Conservation (phyloP, 2,113 vertebrate species). For the Gobiocypris rarus region DNA sequence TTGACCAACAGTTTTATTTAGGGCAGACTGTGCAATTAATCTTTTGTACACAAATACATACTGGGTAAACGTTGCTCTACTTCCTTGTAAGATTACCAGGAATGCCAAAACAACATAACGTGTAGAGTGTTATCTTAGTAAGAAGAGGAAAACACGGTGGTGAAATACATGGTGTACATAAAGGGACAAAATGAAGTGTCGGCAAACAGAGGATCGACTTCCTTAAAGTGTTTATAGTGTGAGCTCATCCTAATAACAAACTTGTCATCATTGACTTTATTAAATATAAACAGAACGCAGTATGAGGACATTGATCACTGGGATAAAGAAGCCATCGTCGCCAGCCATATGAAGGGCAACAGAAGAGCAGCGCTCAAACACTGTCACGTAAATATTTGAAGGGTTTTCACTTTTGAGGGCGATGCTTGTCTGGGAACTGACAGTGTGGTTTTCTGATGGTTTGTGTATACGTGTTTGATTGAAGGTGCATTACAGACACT, state of each 20-base stretch:
- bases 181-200: neutral
- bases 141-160: neutral
- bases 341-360: conserved; percentile 23
- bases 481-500: neutral
- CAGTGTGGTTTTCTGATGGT: conserved; percentile 1
- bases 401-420: conserved; percentile 10
- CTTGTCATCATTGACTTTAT: neutral
- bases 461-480: conserved; percentile 1
- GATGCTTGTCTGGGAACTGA: neutral
- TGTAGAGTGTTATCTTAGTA: neutral
- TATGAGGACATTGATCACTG: conserved; percentile 28
- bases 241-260: conserved; percentile 4
- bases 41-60: conserved; percentile 49
- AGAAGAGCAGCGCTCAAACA: conserved; percentile 26
- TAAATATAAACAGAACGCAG: neutral
- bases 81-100: conserved; percentile 45
- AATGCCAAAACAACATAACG: conserved; percentile 6
- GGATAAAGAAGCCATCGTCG: conserved; percentile 31
- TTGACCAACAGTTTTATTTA: conserved; percentile 48
- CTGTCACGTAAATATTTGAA: conserved; percentile 30
- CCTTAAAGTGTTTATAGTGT: conserved; percentile 8
- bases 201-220: conserved; percentile 33
- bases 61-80: conserved; percentile 52
- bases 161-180: conserved; percentile 1
- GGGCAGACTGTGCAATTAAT: conserved; percentile 55